A percentile compares a stretch with the other conserved stretches of the same genome.
Conservation (phyloP, 2,113 vertebrate species). For the Tinamus guttatus region DNA sequence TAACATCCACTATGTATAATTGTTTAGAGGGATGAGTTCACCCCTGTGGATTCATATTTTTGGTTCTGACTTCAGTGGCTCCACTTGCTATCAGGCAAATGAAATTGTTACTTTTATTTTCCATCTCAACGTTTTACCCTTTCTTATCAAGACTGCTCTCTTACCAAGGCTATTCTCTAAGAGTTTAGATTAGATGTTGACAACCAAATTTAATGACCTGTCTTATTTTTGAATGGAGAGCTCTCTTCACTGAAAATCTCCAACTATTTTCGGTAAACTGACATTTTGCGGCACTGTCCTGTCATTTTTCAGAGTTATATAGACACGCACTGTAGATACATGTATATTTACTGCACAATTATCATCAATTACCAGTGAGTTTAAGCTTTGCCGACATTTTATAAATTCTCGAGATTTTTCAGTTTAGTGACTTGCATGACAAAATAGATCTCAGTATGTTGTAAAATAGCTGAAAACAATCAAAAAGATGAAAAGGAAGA, state of each 20-base stretch:
- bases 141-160: background rate
- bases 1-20: background rate
- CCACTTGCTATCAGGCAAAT: background rate
- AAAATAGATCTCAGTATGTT: background rate
- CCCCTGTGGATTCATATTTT: background rate
- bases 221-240: background rate
- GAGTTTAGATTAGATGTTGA: background rate
- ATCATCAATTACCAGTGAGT: background rate
- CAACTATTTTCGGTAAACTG: background rate
- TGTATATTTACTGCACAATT: constrained; percentile 47
- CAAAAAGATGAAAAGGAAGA: background rate
- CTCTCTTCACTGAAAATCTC: background rate
- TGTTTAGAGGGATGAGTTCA: background rate
- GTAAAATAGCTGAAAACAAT: background rate
- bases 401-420: background rate
- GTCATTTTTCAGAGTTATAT: background rate
- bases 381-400: background rate
- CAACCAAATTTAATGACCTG: background rate
- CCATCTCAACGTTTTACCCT: background rate
- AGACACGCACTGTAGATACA: background rate
- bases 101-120: background rate
- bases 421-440: background rate
- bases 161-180: background rate
- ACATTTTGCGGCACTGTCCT: background rate
- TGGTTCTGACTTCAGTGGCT: background rate